Evolutionary conservation across 1,140 invertebrate species (phyloP), one percentile per base, ranked within the genome.

Genomic region (Brachionus rubens): DNA sequence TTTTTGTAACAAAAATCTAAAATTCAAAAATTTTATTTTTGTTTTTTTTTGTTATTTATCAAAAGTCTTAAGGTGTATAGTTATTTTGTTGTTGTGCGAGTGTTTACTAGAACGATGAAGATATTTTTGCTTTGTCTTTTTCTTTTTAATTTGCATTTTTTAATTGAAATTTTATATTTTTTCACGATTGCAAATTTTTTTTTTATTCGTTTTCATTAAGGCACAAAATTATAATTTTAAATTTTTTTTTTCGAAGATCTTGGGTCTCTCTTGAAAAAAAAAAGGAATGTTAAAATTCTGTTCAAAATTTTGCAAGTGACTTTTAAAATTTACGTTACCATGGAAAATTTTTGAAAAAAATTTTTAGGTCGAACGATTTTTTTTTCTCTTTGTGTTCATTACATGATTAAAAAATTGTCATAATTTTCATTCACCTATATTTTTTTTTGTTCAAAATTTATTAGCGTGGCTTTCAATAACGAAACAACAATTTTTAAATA

Each of bases 101-200:
- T 59, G 26, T 59, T 16, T 59, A 59, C 28, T 59, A 59, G n/a
- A 59, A 59, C 16, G 28, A n/a, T 59, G 54, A 59, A 59, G 28
- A 33, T 33, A 59, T 19, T 59, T 59, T 59, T 59, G 54, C 54
- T 59, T 16, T 7, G 33, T 36, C 9, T 5, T 5, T 5, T 36
- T 36, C 9, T 9, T 5, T 5, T 36, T 36, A 36, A 36, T 5
- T 5, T 36, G 33, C 33, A 36, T 36, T 36, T 36, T 36, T 36
- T 36, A 9, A 36, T 36, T 3, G 3, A 3, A 9, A 5, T 36
- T 36, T 36, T 36, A 5, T 36, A 9, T 36, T 36, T 5, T 59
- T 59, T 59, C 54, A 59, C 54, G 30, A 59, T 33, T 59, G 54
- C 54, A 59, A 59, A 59, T 36, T 59, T 16, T 59, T 59, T 19